Evolutionary conservation across 2,888 invertebrate species (phyloP), one percentile per base, ranked within the genome.

Genomic region (Congeria kusceri): DNA sequence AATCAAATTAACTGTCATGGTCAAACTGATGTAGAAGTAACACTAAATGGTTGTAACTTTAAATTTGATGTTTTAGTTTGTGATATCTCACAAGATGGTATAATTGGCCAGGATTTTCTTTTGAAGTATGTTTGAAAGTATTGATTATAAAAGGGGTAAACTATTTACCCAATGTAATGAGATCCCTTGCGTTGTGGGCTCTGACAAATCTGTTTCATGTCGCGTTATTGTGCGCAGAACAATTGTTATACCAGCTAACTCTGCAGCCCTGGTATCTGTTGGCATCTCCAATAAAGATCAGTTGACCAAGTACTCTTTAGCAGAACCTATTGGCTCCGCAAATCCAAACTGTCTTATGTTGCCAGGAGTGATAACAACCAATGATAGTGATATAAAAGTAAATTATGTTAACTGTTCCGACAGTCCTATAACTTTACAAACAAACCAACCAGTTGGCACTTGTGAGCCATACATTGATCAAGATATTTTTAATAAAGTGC

Each of bases 51-150:
- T 9, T 25, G 39, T 1, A 29, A 13, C 20, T 59, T 46, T 29
- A 27, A 61, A 57, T 56, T 57, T 23, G 28, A 46, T 4, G 58
- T 68, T 15, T 23, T 80, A 1, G 47, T 80, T 20, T 80, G 79
- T 46, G 72, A 71, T 18, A 80, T 80, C 11, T 27, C 13, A 9
- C 71, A 67, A 27, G 68, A 75, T 53, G 75, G 79, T 5, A 75
- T 75, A 25, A 20, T 80, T 1, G 76, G 72, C 27, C 72, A 80
- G 59, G 76, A 72, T 56, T 80, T 76, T 53, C 67, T 75, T 4
- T 53, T 80, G 3, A 58, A 56, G 0, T 49, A 76, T 47, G 72
- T 63, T n/a, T 13, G 46, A 59, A 13, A 64, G 61, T 46, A 71
- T 71, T 11, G 59, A 76, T 63, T 72, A 80, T 32, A 44, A 76